Evolutionary conservation across 2,113 vertebrate genomes (phyloP), one percentile per base, ranked within the genome.

Genomic region (Phaethornis superciliosus): DNA sequence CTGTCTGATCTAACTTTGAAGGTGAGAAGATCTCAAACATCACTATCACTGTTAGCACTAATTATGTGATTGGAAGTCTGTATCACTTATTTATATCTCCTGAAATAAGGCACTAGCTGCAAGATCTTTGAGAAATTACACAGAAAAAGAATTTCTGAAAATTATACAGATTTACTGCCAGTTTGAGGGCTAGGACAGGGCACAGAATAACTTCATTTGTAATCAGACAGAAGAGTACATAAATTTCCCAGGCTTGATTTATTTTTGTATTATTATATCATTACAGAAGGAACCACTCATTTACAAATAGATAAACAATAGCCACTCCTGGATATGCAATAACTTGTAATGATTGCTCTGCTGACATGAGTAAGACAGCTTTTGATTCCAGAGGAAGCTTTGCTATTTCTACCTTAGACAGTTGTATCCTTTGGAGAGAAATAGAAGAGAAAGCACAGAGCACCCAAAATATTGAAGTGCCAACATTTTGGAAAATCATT

Each of bases 221-320:
- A 94, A 79, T 69, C 58, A 70, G 32, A 32, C 10, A 89, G 59
- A 87, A 65, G 1, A 27, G 9, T 62, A n/a, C 32, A 40, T 17
- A 37, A 60, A 79, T 93, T 79, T 90, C 70, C 27, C 62, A 85
- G 51, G 9, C 15, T 65, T 81, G 9, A 7, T 85, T 93, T 88
- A 75, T 77, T 90, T 93, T 40, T 40, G 40, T 77, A 40, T 89
- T 78, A 71, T 81, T 79, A 81, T 94, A 91, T 85, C 59, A 84
- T 32, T 65, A 90, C 28, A 72, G 93, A 90, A 68, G 17, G 37
- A 94, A 80, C 30, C 23, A 83, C 33, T 76, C 58, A 89, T 90
- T 92, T 86, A 85, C 46, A 92, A 87, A 85, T 65, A 28, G n/a
- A 72, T 92, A 87, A 92, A 91, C 47, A 77, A 82, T 27, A 82